These are phyloP conservation scores for Lacerta agilis DNA, from an alignment of 2,797 vertebrate species.

Conservation along the genomic window DNA sequence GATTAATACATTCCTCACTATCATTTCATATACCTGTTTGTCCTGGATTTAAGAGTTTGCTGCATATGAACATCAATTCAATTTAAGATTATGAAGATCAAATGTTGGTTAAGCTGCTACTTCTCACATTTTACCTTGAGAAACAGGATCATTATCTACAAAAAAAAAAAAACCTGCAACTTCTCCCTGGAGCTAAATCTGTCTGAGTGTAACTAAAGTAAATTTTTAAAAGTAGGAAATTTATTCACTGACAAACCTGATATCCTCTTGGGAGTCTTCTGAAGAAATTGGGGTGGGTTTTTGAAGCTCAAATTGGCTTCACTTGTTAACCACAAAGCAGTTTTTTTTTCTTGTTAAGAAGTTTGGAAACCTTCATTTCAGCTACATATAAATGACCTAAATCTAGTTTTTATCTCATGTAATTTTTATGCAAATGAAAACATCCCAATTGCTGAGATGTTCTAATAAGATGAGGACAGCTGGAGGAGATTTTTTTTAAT, in stretches of 20 bases:
- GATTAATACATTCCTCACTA: not conserved
- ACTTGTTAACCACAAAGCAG: conserved; percentile 25
- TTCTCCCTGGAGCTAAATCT: conserved; percentile 27
- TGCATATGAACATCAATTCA: conserved; percentile 19
- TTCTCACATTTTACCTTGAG: conserved; percentile 20
- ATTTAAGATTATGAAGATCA: conserved; percentile 22
- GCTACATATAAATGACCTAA: not conserved
- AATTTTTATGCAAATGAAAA: conserved; percentile 38
- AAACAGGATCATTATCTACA: conserved; percentile 12
- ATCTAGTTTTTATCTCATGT: conserved; percentile 25
- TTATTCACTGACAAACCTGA: conserved; percentile 19
- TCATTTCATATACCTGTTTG: not conserved
- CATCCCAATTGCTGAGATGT: conserved; percentile 4
- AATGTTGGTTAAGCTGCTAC: conserved; percentile 11
- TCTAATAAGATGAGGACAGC: conserved; percentile 12
- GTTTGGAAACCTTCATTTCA: conserved; percentile 12
- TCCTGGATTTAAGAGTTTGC: conserved; percentile 2
- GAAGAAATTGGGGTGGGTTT: conserved; percentile 2
- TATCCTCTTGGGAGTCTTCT: conserved; percentile 18
- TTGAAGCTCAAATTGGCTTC: conserved; percentile 27
- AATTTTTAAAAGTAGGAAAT: conserved; percentile 23
- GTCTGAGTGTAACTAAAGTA: conserved; percentile 15
- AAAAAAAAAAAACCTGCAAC: conserved; percentile 20
- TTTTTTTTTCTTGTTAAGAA: conserved; percentile 27
- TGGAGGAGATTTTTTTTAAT: not conserved